Conservation (phyloP, 2,888 invertebrate species). For the Calameuta filiformis region DNA sequence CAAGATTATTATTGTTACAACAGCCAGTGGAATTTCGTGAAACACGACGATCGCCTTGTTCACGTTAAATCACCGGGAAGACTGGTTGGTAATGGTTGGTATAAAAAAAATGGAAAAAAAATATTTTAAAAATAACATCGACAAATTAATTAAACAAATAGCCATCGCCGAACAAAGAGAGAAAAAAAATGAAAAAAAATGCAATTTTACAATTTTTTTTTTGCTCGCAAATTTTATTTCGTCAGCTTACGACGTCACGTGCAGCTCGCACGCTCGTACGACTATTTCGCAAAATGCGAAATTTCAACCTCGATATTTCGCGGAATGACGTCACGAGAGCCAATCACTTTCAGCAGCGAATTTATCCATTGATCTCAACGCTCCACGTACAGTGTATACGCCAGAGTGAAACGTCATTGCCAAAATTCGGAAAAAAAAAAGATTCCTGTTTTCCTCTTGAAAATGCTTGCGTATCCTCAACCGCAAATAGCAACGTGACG, state of each 20-base stretch:
- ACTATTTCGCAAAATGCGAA: not conserved
- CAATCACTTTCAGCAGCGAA: not conserved
- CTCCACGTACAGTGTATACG: not conserved
- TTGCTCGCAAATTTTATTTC: not conserved
- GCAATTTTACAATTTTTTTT: not conserved
- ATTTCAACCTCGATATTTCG: not conserved
- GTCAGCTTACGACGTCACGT: not conserved
- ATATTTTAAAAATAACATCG: not conserved
- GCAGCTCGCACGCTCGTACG: not conserved
- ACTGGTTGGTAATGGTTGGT: not conserved
- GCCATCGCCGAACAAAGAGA: too few relatives aligned
- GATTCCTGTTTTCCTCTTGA: not conserved
- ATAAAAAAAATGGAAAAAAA: not conserved
- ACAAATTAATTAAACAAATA: not conserved
- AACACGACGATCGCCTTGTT: not conserved
- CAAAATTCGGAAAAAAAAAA: not conserved
- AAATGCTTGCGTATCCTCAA: not conserved
- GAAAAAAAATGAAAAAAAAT: not conserved
- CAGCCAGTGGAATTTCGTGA: not conserved
- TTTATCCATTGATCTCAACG: not conserved
- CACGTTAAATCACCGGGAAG: not conserved
- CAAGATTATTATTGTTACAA: not conserved
- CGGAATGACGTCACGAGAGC: not conserved
- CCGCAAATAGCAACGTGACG: not conserved
- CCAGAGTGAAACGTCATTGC: not conserved